phyloP scores from a whole-genome alignment of 2,888 invertebrate genomes.

The Cataglyphis albicans region DNA sequence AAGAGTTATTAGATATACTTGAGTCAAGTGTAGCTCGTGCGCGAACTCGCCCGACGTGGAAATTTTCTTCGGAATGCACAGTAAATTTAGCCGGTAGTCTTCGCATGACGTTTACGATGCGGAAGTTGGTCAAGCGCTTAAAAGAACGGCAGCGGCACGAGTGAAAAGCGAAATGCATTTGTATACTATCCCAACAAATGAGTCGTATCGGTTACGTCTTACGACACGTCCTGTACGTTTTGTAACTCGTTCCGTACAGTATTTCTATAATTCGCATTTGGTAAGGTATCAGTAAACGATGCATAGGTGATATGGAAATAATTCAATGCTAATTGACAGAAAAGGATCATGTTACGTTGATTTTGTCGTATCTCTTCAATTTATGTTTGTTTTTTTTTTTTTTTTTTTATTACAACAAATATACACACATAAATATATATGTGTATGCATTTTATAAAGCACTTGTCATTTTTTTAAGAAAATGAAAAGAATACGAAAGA shows the following conservation, averaged over 20 bases:
- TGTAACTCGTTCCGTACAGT: slow-evolving; percentile 12
- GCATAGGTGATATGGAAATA: background rate
- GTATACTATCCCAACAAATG: slow-evolving; percentile 43
- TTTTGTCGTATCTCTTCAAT: too few relatives aligned
- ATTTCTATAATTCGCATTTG: slow-evolving; percentile 15
- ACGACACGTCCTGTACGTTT: background rate
- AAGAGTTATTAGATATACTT: slow-evolving; percentile 18
- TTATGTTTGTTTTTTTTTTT: too few relatives aligned
- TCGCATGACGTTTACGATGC: slow-evolving; percentile 50
- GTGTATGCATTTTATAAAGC: background rate
- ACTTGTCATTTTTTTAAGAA: background rate
- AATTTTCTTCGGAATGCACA: slow-evolving; percentile 41
- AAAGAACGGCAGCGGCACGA: slow-evolving; percentile 29
- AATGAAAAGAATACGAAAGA: background rate
- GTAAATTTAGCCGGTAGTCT: slow-evolving; percentile 47
- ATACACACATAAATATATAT: too few relatives aligned
- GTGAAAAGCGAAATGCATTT: slow-evolving; percentile 52
- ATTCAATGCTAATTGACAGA: background rate
- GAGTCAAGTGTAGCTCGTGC: slow-evolving; percentile 20
- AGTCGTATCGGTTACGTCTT: slow-evolving; percentile 43
- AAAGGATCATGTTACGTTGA: background rate
- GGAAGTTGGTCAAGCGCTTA: slow-evolving; percentile 50
- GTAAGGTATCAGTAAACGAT: background rate
- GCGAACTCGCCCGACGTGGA: slow-evolving; percentile 13
- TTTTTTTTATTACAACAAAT: too few relatives aligned